Evolutionary conservation across 2,113 vertebrate genomes (phyloP), one percentile per base, ranked within the genome.

Genomic region (Pseudorhombus dupliciocellatus): DNA sequence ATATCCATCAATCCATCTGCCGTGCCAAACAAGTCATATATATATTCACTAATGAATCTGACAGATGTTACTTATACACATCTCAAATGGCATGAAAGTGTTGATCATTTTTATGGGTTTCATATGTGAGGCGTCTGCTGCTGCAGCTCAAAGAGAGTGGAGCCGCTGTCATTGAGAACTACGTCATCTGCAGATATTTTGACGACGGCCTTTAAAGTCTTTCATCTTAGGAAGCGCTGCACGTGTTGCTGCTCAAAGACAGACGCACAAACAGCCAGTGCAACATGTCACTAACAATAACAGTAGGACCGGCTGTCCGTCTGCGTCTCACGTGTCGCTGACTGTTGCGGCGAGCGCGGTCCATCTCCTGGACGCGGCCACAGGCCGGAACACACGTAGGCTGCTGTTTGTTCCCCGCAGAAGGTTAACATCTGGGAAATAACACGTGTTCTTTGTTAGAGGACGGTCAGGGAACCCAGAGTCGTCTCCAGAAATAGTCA

Each of bases 391-490:
- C 28, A 50, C 62, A 67, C 26, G 67, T 18, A 30, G 55, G 44
- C 8, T n/a, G 58, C 52, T 73, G 31, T 72, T 62, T 70, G 61
- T 86, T 24, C 21, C 18, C 20, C 69, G 51, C 58, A 20, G 56
- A 61, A 42, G 58, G 64, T 46, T 26, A 72, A 60, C 60, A 80
- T 78, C 46, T 79, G 60, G 40, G 50, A 25, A 64, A 63, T 40
- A 55, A 84, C 55, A 50, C 31, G 6, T 80, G 79, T 78, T 84
- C 21, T 51, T 57, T 79, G 25, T 77, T 70, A 60, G 28, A 51
- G 8, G 34, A 34, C 14, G 63, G 40, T 9, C 70, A 7, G 26
- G 42, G 42, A 69, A 80, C 65, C 74, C 15, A 1, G 55, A 52
- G 10, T 60, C 69, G 64, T 62, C 54, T 74, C 66, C 37, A 40